These are phyloP conservation scores for Craseonycteris thonglongyai DNA, from an alignment of 2,113 vertebrate genomes.

Conservation along the genomic window DNA sequence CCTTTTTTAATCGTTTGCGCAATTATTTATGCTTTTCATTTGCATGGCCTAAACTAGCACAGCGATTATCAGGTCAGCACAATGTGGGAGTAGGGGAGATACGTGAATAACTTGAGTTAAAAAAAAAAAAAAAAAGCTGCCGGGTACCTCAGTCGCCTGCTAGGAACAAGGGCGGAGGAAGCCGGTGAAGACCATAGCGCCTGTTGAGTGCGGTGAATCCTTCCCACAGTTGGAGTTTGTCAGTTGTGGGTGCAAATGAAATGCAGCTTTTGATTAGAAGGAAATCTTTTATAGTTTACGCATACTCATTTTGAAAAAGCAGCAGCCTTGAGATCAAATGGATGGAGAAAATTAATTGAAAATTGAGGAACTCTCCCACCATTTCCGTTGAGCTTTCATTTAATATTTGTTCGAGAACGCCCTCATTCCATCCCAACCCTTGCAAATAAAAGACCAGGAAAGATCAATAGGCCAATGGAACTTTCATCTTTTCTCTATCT, in stretches of 20 bases:
- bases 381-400: constrained; percentile 62
- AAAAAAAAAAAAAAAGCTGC: constrained; percentile 56
- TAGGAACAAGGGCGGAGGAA: constrained; percentile 7
- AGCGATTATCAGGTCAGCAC: constrained; percentile 76
- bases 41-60: constrained; percentile 73
- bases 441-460: constrained; percentile 50
- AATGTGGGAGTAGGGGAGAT: constrained; percentile 67
- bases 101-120: constrained; percentile 75
- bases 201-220: constrained; percentile 72
- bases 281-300: constrained; percentile 69
- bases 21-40: constrained; percentile 79
- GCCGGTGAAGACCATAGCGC: constrained; percentile 19
- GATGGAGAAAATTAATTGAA: constrained; percentile 73
- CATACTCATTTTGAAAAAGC: constrained; percentile 49
- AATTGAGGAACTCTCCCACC: constrained; percentile 67
- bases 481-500: constrained; percentile 25
- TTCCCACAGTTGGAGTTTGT: constrained; percentile 63
- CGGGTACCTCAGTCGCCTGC: constrained; percentile 34
- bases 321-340: constrained; percentile 60
- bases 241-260: constrained; percentile 67
- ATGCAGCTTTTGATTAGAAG: constrained; percentile 73
- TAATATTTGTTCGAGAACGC: constrained; percentile 37
- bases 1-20: constrained; percentile 50
- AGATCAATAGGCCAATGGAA: constrained; percentile 45
- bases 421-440: constrained; percentile 32